Conservation (phyloP, 2,888 invertebrate genomes). For the Eupithecia centaureata region DNA sequence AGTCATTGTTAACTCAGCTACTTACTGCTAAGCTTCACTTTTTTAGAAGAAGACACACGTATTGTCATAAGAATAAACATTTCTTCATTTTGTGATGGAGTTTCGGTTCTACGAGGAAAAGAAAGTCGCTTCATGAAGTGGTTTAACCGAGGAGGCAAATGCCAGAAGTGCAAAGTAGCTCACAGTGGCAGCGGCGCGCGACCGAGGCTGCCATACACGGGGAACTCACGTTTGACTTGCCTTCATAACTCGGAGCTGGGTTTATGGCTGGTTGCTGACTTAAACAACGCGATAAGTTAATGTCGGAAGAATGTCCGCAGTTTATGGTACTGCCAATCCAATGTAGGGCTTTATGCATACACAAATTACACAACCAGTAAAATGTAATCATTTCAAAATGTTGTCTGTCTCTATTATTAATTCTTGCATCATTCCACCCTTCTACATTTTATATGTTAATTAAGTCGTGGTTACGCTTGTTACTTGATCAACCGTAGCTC, state of each 20-base stretch:
- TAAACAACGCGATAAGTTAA: neutral
- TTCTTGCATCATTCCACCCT: too few species aligned
- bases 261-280: neutral
- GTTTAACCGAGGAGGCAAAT: slow-evolving; percentile 47
- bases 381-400: too few species aligned
- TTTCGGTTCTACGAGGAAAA: slow-evolving; percentile 6
- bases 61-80: too few species aligned
- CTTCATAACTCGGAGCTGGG: neutral
- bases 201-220: slow-evolving; percentile 42
- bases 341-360: neutral
- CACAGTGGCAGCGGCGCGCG: slow-evolving; percentile 75
- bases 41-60: too few species aligned
- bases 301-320: neutral
- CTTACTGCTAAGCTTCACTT: too few species aligned
- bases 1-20: neutral
- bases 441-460: too few species aligned
- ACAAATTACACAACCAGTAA: neutral
- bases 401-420: too few species aligned
- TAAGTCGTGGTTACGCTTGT: too few species aligned
- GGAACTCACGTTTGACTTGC: neutral
- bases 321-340: neutral
- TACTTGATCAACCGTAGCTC: too few species aligned
- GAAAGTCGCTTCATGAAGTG: slow-evolving; percentile 44
- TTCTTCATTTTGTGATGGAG: too few species aligned
- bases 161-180: slow-evolving; percentile 50